Conservation (phyloP, 1,140 invertebrate genomes). For the Calliopsis andreniformis region DNA sequence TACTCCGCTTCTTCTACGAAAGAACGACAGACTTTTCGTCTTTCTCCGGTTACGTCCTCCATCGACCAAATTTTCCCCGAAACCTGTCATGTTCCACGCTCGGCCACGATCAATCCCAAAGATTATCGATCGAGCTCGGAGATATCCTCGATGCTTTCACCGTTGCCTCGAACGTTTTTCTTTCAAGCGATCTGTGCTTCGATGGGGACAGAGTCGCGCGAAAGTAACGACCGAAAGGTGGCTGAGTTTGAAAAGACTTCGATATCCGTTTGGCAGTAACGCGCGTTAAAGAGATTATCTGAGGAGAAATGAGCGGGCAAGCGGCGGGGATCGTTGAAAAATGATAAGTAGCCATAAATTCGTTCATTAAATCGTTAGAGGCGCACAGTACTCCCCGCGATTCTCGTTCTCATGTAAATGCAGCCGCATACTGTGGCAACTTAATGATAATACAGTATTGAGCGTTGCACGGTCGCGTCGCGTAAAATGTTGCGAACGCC, state of each 20-base stretch:
- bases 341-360: slow-evolving; percentile 57
- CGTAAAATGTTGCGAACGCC: slow-evolving; percentile 32
- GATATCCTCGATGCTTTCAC: slow-evolving; percentile 31
- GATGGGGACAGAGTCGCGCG: background rate
- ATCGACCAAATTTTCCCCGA: background rate
- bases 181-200: background rate
- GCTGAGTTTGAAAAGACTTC: background rate
- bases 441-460: slow-evolving; percentile 40
- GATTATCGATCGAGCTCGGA: slow-evolving; percentile 19
- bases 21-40: background rate
- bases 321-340: slow-evolving; percentile 32
- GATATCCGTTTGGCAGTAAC: background rate
- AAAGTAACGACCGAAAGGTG: background rate
- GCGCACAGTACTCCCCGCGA: slow-evolving; percentile 14
- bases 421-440: slow-evolving; percentile 25
- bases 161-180: background rate
- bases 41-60: background rate
- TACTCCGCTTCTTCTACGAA: background rate
- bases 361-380: slow-evolving; percentile 47
- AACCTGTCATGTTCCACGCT: slow-evolving; percentile 1
- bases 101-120: slow-evolving; percentile 31
- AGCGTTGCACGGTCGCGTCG: background rate
- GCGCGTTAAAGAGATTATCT: slow-evolving; percentile 11
- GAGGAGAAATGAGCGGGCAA: slow-evolving; percentile 33
- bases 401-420: slow-evolving; percentile 46